Conservation (phyloP, 1,140 invertebrate genomes). For the Agraylea sexmaculata region DNA sequence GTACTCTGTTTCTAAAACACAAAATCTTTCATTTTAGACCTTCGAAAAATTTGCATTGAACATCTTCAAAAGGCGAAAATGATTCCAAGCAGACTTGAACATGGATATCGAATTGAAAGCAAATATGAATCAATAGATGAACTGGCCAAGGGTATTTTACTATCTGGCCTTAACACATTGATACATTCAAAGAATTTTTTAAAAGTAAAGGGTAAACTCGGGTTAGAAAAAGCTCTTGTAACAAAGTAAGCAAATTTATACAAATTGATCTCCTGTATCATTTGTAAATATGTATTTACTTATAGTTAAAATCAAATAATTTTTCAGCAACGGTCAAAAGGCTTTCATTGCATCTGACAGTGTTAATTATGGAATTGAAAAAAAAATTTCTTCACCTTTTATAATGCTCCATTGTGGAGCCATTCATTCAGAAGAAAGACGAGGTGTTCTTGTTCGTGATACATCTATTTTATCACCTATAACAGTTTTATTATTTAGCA, state of each 20-base stretch:
- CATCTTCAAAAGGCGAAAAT: constrained; percentile 32
- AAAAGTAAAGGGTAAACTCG: constrained; percentile 36
- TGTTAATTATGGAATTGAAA: constrained; percentile 40
- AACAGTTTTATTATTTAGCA: constrained; percentile 39
- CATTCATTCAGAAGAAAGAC: constrained; percentile 32
- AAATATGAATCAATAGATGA: constrained; percentile 38
- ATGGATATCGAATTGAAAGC: constrained; percentile 23
- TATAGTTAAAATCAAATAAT: constrained; percentile 1
- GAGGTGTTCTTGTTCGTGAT: constrained; percentile 37
- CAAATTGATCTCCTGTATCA: no score
- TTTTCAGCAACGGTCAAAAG: constrained; percentile 32
- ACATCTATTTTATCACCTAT: constrained; percentile 41
- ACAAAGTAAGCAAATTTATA: constrained; percentile 34
- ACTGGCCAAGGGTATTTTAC: constrained; percentile 35
- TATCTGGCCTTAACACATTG: constrained; percentile 40
- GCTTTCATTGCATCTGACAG: constrained; percentile 41
- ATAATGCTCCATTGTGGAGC: constrained; percentile 35
- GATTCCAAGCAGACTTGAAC: constrained; percentile 23
- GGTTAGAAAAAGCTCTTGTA: constrained; percentile 27
- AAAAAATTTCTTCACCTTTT: constrained; percentile 25
- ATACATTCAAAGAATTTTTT: constrained; percentile 32
- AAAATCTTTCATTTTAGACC: constrained; percentile 27
- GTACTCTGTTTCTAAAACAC: constrained; percentile 1
- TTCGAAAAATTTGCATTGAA: constrained; percentile 32
- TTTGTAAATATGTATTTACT: no score